Evolutionary conservation across 2,888 invertebrate species (phyloP), one percentile per base, ranked within the genome.

Genomic region (Tuta absoluta): DNA sequence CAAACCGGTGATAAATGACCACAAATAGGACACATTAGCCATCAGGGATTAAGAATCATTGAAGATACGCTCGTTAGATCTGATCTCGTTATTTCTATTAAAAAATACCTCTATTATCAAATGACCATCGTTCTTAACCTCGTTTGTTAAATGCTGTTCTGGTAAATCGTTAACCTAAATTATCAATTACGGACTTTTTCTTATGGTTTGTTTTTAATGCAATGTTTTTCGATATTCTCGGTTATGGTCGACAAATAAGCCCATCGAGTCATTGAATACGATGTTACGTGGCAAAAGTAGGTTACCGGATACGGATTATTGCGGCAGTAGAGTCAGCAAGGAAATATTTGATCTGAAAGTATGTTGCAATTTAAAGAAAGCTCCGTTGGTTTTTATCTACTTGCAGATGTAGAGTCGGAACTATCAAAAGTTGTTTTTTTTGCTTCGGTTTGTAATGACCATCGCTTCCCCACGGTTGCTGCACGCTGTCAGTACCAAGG

Each of bases 41-140:
- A 19, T 49, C 19, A 49, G 19, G 19, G 19, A 21, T 23, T 51
- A 21, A 12, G 21, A 51, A 51, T 21, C 12, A 8, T 21, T 12
- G 23, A 51, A 51, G 21, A 12, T 21, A 51, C 51, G 19, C 23
- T 51, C 11, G 12, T 23, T 51, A 51, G 12, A 51, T 21, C 7
- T 12, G 23, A 12, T 5, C n/a, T 28, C 14, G n/a, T 56, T 56
- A 14, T 2, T 5, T 24, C 23, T 24, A 8, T 0, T 14, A 33
- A 51, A 51, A 51, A 21, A 21, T 67, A 64, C 38, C 59, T 21
- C 51, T 21, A 67, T 63, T 65, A 60, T 56, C 56, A 77, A 77
- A 78, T 78, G 71, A 70, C 65, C 63, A 65, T 70, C 65, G 66
- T 66, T 69, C 72, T 78, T 75, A 77, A 71, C 75, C 77, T 74